These are phyloP conservation scores for Gymnosoma rotundatum DNA, from an alignment of 2,888 invertebrate genomes.

Conservation along the genomic window DNA sequence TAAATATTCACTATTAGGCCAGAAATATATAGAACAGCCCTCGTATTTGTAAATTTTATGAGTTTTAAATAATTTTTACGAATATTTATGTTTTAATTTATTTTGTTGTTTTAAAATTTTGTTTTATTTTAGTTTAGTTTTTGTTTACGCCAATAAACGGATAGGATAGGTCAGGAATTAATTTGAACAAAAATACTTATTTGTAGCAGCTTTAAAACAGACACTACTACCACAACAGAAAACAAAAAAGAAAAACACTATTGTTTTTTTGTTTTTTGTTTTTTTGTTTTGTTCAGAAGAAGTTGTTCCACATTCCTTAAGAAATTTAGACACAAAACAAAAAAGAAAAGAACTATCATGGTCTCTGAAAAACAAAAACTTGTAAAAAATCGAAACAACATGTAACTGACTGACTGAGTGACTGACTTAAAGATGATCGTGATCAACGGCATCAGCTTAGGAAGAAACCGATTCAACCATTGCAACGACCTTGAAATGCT, in stretches of 20 bases:
- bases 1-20: no score
- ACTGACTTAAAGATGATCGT: conserved; percentile 3
- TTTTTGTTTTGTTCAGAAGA: conserved; percentile 20
- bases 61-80: no score
- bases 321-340: conserved; percentile 7
- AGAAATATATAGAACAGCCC: no score
- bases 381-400: conserved; percentile 25
- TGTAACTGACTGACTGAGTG: conserved; percentile 2
- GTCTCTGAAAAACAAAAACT: neutral
- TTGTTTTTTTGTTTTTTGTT: conserved; percentile 2
- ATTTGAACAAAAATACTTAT: conserved; percentile 8
- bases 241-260: neutral
- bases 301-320: conserved; percentile 63
- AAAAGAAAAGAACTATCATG: conserved; percentile 1
- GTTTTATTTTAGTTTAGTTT: neutral
- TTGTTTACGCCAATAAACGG: neutral
- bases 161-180: conserved; percentile 28
- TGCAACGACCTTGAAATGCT: conserved; percentile 60
- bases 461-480: conserved; percentile 4
- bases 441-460: neutral
- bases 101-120: neutral
- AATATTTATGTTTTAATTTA: neutral
- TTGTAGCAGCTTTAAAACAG: conserved; percentile 15
- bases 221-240: neutral
- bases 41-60: no score